These are phyloP conservation scores for Polydesmus complanatus DNA, from an alignment of 2,888 invertebrate species.

Conservation along the genomic window DNA sequence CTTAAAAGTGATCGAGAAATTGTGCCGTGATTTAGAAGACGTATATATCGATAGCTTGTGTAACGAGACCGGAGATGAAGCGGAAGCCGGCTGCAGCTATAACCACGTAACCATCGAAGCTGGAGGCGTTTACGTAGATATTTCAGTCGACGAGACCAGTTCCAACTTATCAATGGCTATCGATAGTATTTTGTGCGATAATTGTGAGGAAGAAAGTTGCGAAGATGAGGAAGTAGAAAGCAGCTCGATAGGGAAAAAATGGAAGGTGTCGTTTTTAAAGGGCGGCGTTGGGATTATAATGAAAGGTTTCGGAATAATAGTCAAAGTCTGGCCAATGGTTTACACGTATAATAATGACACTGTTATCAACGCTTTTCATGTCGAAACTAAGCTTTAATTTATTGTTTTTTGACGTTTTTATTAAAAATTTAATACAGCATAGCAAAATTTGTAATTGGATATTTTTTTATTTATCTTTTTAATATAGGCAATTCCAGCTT, in stretches of 20 bases:
- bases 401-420: neutral
- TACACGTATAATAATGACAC: neutral
- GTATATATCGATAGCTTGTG: neutral
- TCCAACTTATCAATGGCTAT: too few relatives aligned
- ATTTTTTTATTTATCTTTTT: slow-evolving; percentile 15
- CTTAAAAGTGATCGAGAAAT: neutral
- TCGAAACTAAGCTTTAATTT: neutral
- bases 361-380: neutral
- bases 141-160: too few relatives aligned
- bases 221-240: neutral
- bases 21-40: neutral
- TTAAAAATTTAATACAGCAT: neutral
- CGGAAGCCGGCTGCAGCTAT: too few relatives aligned
- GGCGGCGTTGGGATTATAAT: neutral
- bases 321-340: neutral
- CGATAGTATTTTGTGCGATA: neutral
- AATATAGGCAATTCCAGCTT: slow-evolving; percentile 61
- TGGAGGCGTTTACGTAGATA: neutral
- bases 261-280: neutral
- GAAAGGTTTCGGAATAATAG: neutral
- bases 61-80: neutral
- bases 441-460: neutral
- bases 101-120: neutral
- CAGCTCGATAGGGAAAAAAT: too few relatives aligned
- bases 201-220: neutral